Percentiles rank a stretch among this genome's conserved stretches.
These are phyloP conservation scores for Sardina pilchardus DNA, from an alignment of 2,113 vertebrate genomes.

Conservation along the genomic window DNA sequence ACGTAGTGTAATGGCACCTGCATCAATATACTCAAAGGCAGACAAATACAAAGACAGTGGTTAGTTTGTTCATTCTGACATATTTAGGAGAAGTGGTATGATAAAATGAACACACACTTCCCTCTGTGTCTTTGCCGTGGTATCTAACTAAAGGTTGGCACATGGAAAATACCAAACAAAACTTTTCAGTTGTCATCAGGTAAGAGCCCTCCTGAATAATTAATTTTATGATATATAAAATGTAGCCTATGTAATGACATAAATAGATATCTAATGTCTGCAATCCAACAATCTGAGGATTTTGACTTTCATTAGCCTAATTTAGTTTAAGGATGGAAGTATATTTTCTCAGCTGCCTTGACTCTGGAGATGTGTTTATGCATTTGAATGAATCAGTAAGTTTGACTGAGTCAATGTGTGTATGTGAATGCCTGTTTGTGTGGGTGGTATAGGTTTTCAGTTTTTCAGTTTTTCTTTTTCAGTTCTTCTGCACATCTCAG, in stretches of 20 bases:
- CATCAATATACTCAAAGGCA: not conserved
- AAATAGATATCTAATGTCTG: not conserved
- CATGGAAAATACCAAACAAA: not conserved
- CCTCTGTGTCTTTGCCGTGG: not conserved
- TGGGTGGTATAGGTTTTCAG: not conserved
- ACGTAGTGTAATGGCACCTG: not conserved
- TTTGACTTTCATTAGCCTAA: not conserved
- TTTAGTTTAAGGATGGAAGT: not conserved
- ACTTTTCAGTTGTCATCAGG: not conserved
- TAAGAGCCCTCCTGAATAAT: not conserved
- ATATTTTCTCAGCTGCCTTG: not conserved
- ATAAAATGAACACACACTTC: not conserved
- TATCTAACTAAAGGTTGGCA: no score
- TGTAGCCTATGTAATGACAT: not conserved
- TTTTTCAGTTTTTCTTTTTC: constrained; percentile 21
- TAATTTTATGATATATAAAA: not conserved
- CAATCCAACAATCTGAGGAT: not conserved
- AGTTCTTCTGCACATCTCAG: not conserved
- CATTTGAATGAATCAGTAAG: not conserved
- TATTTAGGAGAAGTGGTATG: not conserved
- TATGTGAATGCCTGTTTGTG: not conserved
- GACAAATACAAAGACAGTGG: not conserved
- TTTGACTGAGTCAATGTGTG: not conserved
- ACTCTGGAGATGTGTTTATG: not conserved
- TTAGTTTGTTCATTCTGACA: not conserved